Conservation (phyloP, 1,140 invertebrate genomes). For the Listronotus oregonensis region DNA sequence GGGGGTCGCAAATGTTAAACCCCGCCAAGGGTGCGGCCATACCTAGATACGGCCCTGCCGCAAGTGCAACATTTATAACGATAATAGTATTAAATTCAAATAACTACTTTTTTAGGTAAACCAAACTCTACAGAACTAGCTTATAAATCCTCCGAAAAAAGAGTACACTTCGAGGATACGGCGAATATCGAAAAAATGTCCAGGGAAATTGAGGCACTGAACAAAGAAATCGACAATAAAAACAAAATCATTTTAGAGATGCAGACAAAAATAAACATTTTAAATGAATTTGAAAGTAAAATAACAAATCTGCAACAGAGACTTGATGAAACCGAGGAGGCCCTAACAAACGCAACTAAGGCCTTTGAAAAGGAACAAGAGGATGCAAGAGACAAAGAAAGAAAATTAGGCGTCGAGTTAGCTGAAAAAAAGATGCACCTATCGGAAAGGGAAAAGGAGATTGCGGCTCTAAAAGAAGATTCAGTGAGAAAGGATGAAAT, state of each 20-base stretch:
- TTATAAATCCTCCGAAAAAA: slow-evolving; percentile 45
- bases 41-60: too few species aligned
- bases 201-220: slow-evolving; percentile 35
- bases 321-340: slow-evolving; percentile 59
- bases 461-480: slow-evolving; percentile 63
- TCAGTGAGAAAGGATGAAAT: slow-evolving; percentile 65
- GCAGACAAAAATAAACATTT: slow-evolving; percentile 44
- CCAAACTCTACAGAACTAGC: slow-evolving; percentile 49
- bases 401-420: slow-evolving; percentile 62
- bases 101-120: slow-evolving; percentile 20
- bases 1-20: too few species aligned
- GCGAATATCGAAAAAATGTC: slow-evolving; percentile 20
- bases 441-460: slow-evolving; percentile 62
- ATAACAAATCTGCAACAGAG: slow-evolving; percentile 60
- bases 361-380: slow-evolving; percentile 64
- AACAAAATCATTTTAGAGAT: slow-evolving; percentile 43
- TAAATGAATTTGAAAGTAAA: slow-evolving; percentile 62
- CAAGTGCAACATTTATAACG: too few species aligned
- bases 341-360: slow-evolving; percentile 60
- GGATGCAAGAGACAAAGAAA: slow-evolving; percentile 62
- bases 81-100: too few species aligned
- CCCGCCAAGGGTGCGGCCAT: too few species aligned
- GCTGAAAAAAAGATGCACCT: slow-evolving; percentile 61
- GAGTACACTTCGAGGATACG: slow-evolving; percentile 50
- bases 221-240: slow-evolving; percentile 30